Evolutionary conservation across 1,140 invertebrate genomes (phyloP), one percentile per base, ranked within the genome.

Genomic region (Drosophila nigromelanica): DNA sequence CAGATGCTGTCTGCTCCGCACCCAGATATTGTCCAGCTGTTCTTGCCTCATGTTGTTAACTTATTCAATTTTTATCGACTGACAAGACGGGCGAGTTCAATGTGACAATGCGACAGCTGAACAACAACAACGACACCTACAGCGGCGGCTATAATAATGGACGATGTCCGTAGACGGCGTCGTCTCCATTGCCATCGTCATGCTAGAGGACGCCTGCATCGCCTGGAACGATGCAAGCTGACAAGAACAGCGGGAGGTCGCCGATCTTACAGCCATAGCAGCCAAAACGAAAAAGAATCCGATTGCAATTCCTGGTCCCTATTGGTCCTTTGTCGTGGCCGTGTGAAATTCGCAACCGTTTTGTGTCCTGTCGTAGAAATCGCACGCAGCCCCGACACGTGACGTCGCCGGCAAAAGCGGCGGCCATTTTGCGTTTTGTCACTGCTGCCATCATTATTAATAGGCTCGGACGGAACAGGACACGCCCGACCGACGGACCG

Each of bases 361-460:
- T 74, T 77, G 69, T 47, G 56, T 68, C 63, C 78, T 76, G 60
- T 81, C 72, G 68, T 59, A 83, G 83, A 68, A 89, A 80, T 87
- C 76, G 62, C 76, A 82, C 75, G 79, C 83, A 89, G 73, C 48
- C 73, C 50, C 68, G 83, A 87, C 80, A 89, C 83, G 82, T 83
- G 83, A 87, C 76, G 62, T 74, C 64, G 18, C 56, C 45, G 45
- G 60, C 66, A 54, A 52, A 42, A 58, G 45, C 42, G 76, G 43
- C 76, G 73, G 83, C 76, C 79, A 87, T 83, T 87, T 79, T 79
- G 77, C 74, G 74, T 79, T 79, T 87, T 79, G 79, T 68, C 68
- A 61, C 40, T 18, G 51, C 58, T 64, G 62, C 76, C 83, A 89
- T 87, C 79, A 83, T 89, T 87, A 87, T 87, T 87, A 89, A 87